Conservation (phyloP, 2,113 vertebrate species). For the Sylvietta virens region DNA sequence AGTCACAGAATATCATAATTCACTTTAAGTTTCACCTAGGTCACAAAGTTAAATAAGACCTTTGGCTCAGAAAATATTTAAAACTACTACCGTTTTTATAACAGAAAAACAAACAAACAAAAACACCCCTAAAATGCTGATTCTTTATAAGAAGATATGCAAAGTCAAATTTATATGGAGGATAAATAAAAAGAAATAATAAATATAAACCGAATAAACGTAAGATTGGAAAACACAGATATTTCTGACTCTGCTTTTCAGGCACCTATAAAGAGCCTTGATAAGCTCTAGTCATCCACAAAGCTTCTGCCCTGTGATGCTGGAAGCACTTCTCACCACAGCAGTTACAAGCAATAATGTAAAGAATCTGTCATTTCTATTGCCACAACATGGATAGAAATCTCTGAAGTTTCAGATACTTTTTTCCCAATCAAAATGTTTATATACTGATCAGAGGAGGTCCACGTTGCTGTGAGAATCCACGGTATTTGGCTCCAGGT, state of each 20-base stretch:
- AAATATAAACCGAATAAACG: not conserved
- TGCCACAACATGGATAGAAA: not conserved
- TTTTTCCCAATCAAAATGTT: not conserved
- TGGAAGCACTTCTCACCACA: not conserved
- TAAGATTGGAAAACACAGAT: not conserved
- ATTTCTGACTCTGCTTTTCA: not conserved
- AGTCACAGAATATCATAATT: constrained; percentile 23
- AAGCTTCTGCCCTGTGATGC: not conserved
- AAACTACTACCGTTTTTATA: not conserved
- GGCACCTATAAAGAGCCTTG: not conserved
- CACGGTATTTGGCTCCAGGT: not conserved
- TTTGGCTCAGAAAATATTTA: not conserved
- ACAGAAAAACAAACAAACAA: not conserved
- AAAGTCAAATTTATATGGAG: not conserved
- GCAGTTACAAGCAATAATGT: not conserved
- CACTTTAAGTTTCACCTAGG: constrained; percentile 48
- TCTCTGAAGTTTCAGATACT: not conserved
- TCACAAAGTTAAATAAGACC: constrained; percentile 47
- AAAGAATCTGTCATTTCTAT: not conserved
- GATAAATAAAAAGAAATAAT: not conserved
- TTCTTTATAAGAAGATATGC: not conserved
- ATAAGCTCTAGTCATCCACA: not conserved
- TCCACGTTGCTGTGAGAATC: not conserved
- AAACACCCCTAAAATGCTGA: not conserved
- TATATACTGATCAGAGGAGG: not conserved